A percentile compares a stretch with the other conserved stretches of the same genome.
phyloP scores from a whole-genome alignment of 2,113 vertebrate genomes.

The Lutjanus erythropterus region DNA sequence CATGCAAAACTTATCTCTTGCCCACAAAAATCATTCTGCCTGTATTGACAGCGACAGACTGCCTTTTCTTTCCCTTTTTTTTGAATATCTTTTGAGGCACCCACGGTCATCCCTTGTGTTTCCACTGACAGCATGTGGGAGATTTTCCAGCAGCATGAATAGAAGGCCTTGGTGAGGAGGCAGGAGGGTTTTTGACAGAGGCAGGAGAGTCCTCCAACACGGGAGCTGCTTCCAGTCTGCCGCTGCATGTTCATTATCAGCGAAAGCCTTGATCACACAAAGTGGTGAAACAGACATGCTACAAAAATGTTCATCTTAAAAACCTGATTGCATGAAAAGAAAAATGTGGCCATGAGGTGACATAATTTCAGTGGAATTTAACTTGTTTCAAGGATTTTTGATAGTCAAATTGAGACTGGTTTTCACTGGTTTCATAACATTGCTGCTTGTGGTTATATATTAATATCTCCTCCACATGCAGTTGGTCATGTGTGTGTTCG shows the following conservation, averaged over 20 bases:
- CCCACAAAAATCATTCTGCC: constrained; percentile 23
- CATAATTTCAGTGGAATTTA: not conserved
- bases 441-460: too few relatives aligned
- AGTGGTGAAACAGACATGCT: constrained; percentile 9
- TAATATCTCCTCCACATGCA: too few relatives aligned
- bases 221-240: constrained; percentile 34
- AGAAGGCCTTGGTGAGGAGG: constrained; percentile 71
- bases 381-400: constrained; percentile 1
- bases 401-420: not conserved
- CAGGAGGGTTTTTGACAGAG: constrained; percentile 57
- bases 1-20: constrained; percentile 9
- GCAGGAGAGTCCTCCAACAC: constrained; percentile 54
- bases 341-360: constrained; percentile 5
- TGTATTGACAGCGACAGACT: constrained; percentile 35
- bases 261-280: constrained; percentile 48
- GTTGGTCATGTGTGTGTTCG: too few relatives aligned
- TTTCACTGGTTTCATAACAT: not conserved
- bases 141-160: constrained; percentile 70
- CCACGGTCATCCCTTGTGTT: constrained; percentile 73
- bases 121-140: constrained; percentile 73
- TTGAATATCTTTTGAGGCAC: constrained; percentile 56
- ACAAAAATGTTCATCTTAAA: constrained; percentile 10
- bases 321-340: not conserved
- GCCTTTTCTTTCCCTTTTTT: constrained; percentile 29
- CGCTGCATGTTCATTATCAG: constrained; percentile 35